These are phyloP conservation scores for Steinernema khuongi DNA, from an alignment of 1,140 invertebrate species.

Conservation along the genomic window DNA sequence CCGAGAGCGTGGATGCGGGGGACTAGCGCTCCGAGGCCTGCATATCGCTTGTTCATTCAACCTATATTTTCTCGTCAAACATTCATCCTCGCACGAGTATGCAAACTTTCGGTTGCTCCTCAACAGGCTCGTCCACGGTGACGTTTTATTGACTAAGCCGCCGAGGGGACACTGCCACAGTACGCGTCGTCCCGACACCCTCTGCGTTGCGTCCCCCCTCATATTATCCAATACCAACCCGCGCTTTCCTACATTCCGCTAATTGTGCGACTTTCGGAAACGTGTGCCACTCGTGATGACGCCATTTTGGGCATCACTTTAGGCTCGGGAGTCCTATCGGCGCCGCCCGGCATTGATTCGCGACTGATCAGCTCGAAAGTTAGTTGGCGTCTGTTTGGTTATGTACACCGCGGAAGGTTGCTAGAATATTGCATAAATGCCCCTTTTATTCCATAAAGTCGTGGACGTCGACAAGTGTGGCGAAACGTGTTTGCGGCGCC, in stretches of 20 bases:
- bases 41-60: conserved; percentile 17
- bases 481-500: conserved; percentile 2
- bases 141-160: conserved; percentile 6
- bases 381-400: neutral
- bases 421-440: conserved; percentile 6
- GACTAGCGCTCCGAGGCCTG: neutral
- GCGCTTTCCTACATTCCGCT: neutral
- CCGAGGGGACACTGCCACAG: neutral
- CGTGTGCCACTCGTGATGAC: conserved; percentile 1
- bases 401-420: neutral
- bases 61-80: conserved; percentile 17
- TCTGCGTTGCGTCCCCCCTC: neutral
- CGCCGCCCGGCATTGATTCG: neutral
- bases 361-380: neutral
- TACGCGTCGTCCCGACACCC: neutral
- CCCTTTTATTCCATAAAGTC: neutral
- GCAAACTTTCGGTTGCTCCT: conserved; percentile 1
- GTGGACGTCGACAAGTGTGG: neutral
- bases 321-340: too few species aligned
- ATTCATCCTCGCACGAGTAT: conserved; percentile 12
- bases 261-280: neutral
- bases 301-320: too few species aligned
- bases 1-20: neutral
- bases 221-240: neutral
- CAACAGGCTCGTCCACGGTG: neutral